A percentile compares a stretch with the other conserved stretches of the same genome.
Conservation (phyloP, 2,797 vertebrate genomes). For the Eulemur rubriventer region DNA sequence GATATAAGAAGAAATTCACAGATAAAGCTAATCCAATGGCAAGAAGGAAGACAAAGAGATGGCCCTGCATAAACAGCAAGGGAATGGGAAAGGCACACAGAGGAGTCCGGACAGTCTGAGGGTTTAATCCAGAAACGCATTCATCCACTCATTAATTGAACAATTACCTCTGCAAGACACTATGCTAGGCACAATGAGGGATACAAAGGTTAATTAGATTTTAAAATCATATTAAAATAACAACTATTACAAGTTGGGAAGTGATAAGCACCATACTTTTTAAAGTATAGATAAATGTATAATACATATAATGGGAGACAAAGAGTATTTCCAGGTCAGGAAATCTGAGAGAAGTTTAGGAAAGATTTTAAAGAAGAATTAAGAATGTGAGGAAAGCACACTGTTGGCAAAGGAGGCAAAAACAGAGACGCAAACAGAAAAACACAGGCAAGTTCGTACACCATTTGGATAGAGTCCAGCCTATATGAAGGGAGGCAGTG, state of each 20-base stretch:
- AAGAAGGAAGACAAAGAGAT: neutral
- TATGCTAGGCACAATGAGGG: neutral
- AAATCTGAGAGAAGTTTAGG: neutral
- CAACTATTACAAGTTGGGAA: neutral
- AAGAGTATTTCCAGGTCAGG: neutral
- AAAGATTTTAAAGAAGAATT: conserved; percentile 14
- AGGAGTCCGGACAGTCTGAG: neutral
- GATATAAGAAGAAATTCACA: neutral
- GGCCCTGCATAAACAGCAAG: neutral
- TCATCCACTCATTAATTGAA: neutral
- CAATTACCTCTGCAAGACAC: neutral
- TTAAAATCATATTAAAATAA: neutral
- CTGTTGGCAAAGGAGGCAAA: conserved; percentile 14
- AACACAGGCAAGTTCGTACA: conserved; percentile 42
- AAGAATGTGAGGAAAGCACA: conserved; percentile 5
- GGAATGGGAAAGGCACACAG: neutral
- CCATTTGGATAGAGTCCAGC: conserved; percentile 11
- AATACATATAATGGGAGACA: neutral
- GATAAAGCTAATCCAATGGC: neutral
- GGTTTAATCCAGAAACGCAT: neutral
- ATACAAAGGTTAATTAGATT: neutral
- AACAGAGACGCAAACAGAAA: conserved; percentile 24
- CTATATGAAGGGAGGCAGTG: conserved; percentile 32
- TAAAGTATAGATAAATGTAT: neutral
- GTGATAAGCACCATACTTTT: neutral